phyloP scores from a whole-genome alignment of 53 echinoderm and acorn worm genomes.

The Luidia sarsii region DNA sequence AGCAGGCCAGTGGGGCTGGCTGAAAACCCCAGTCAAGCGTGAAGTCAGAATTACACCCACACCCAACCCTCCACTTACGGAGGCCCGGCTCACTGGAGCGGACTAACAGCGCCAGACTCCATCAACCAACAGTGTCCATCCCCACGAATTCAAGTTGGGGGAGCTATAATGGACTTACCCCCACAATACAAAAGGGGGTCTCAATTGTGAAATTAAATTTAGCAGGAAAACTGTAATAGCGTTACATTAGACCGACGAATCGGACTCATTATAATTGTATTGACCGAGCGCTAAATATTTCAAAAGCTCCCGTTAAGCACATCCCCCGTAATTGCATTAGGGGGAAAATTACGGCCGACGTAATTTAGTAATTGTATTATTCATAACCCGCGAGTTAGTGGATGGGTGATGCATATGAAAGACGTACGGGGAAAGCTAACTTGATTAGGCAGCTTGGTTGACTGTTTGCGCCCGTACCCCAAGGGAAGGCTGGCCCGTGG shows the following conservation, averaged over 20 bases:
- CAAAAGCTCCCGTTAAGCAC: constrained; percentile 64
- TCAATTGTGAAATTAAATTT: constrained; percentile 80
- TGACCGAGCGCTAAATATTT: constrained; percentile 68
- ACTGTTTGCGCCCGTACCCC: constrained; percentile 11
- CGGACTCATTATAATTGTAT: constrained; percentile 62
- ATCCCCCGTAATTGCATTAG: constrained; percentile 86
- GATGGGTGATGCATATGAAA: constrained; percentile 47
- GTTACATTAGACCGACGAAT: constrained; percentile 66
- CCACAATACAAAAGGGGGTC: constrained; percentile 64
- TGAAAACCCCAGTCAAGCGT: constrained; percentile 21
- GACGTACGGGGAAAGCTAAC: constrained; percentile 48
- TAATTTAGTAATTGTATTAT: constrained; percentile 98
- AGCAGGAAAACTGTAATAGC: constrained; percentile 81
- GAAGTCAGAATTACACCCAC: constrained; percentile 50
- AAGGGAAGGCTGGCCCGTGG: neutral
- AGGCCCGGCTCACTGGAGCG: neutral
- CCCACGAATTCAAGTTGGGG: constrained; percentile 4
- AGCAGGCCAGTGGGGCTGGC: neutral
- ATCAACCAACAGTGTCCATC: constrained; percentile 39
- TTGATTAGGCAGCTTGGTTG: constrained; percentile 45
- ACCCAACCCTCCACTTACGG: constrained; percentile 1
- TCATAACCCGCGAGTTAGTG: constrained; percentile 67
- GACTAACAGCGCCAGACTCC: constrained; percentile 13
- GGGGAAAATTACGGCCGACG: constrained; percentile 77
- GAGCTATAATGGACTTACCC: constrained; percentile 56